Evolutionary conservation across 2,888 invertebrate species (phyloP).

Genomic region (Serrognathus titanus): DNA sequence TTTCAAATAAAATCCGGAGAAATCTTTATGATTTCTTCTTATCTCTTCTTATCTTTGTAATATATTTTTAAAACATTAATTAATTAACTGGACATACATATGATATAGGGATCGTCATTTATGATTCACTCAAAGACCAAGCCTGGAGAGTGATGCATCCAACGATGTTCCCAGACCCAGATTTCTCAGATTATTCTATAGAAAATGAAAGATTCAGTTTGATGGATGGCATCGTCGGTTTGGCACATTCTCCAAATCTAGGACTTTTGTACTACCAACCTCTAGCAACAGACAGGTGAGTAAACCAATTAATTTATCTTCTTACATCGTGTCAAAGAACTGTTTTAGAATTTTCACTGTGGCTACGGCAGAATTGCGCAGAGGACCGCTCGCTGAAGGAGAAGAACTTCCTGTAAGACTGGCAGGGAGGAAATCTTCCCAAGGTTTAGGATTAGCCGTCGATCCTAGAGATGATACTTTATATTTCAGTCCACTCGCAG

Average conservation of each 20-base stretch:
- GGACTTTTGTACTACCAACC: constrained; percentile 68
- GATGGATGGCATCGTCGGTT: constrained; percentile 71
- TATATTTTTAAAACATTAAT: not conserved
- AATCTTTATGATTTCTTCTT: not conserved
- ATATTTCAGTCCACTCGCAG: constrained; percentile 73
- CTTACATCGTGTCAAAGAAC: not conserved
- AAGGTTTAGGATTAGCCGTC: constrained; percentile 71
- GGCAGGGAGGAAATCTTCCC: constrained; percentile 80
- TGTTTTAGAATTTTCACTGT: constrained; percentile 69
- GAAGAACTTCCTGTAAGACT: constrained; percentile 71
- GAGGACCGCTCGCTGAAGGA: constrained; percentile 69
- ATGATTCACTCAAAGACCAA: constrained; percentile 69
- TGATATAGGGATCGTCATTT: constrained; percentile 53
- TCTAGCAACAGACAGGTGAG: constrained; percentile 65
- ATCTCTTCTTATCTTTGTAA: too few relatives aligned
- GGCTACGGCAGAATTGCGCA: constrained; percentile 66
- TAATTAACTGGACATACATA: not conserved
- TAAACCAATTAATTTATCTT: constrained; percentile 5
- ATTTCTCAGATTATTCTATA: constrained; percentile 71
- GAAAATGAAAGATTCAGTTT: constrained; percentile 65
- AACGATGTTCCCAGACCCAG: constrained; percentile 82
- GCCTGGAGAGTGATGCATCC: constrained; percentile 80
- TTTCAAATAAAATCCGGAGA: too few relatives aligned
- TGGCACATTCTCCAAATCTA: constrained; percentile 64
- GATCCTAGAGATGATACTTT: constrained; percentile 71